These are phyloP conservation scores for Tachysurus vachellii DNA, from an alignment of 2,113 vertebrate genomes.

Conservation along the genomic window DNA sequence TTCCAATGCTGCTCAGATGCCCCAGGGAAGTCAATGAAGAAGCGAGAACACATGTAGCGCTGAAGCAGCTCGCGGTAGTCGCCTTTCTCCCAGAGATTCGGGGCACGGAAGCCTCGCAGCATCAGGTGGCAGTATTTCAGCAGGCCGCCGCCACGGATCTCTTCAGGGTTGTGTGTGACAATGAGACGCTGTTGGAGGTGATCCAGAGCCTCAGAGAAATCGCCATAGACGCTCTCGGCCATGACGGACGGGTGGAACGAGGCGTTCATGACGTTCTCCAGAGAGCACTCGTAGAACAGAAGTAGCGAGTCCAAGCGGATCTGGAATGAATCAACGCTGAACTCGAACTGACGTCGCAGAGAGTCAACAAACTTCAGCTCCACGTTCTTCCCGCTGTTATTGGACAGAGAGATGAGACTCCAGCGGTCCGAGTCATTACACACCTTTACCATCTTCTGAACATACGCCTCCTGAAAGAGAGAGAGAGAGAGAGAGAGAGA, in stretches of 20 bases:
- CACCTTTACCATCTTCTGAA: slow-evolving; percentile 99
- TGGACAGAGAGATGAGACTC: slow-evolving; percentile 98
- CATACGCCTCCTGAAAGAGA: slow-evolving; percentile 87
- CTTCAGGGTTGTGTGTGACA: slow-evolving; percentile 92
- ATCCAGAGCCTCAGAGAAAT: slow-evolving; percentile 91
- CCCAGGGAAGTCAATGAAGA: slow-evolving; percentile 98
- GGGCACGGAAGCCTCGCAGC: slow-evolving; percentile 91
- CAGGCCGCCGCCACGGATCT: slow-evolving; percentile 95
- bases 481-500: neutral
- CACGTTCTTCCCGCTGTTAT: slow-evolving; percentile 98
- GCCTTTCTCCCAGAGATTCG: slow-evolving; percentile 80
- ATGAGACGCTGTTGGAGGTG: slow-evolving; percentile 94
- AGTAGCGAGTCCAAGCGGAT: slow-evolving; percentile 97
- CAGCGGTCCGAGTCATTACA: slow-evolving; percentile 97
- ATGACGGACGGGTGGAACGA: slow-evolving; percentile 96
- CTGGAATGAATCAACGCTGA: slow-evolving; percentile 99
- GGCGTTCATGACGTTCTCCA: slow-evolving; percentile 90
- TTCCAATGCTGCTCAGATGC: slow-evolving; percentile 92
- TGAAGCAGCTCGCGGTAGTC: slow-evolving; percentile 80
- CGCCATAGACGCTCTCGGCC: slow-evolving; percentile 95
- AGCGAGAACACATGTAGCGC: slow-evolving; percentile 98
- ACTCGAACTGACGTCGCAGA: slow-evolving; percentile 96
- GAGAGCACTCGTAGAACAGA: slow-evolving; percentile 94
- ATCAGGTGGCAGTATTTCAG: slow-evolving; percentile 98
- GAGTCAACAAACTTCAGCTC: slow-evolving; percentile 99